phyloP scores from a whole-genome alignment of 2,888 invertebrate genomes.

The Yponomeuta plumbellus region DNA sequence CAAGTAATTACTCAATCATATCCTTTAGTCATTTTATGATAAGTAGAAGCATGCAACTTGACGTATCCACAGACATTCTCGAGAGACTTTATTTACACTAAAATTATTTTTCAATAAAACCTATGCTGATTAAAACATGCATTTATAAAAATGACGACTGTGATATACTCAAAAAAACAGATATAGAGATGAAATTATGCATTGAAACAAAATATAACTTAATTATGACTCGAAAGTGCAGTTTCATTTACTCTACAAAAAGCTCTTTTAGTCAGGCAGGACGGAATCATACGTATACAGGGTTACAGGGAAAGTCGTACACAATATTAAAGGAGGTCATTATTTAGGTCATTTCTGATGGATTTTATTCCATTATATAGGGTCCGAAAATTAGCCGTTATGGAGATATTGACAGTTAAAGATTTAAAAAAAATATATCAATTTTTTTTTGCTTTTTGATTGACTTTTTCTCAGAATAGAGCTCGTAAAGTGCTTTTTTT shows the following conservation, averaged over 20 bases:
- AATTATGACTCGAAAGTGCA: not conserved
- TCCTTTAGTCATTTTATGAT: not conserved
- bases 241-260: not conserved
- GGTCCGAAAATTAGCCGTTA: too few species aligned
- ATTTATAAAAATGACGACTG: slow-evolving; percentile 73
- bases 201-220: slow-evolving; percentile 41
- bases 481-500: too few species aligned
- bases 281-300: too few species aligned
- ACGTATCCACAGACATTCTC: not conserved
- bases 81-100: slow-evolving; percentile 1
- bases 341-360: too few species aligned
- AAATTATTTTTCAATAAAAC: slow-evolving; percentile 6
- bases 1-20: not conserved
- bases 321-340: too few species aligned
- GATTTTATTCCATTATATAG: too few species aligned
- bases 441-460: too few species aligned
- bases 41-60: not conserved
- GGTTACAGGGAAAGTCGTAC: too few species aligned
- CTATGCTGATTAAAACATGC: slow-evolving; percentile 26
- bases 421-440: too few species aligned
- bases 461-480: too few species aligned
- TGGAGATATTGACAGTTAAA: too few species aligned
- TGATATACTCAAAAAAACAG: slow-evolving; percentile 63
- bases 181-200: slow-evolving; percentile 52
- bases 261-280: too few species aligned